Base-by-base conservation (phyloP, 2,888 invertebrate species). In the Lomographa bimaculata region DNA sequence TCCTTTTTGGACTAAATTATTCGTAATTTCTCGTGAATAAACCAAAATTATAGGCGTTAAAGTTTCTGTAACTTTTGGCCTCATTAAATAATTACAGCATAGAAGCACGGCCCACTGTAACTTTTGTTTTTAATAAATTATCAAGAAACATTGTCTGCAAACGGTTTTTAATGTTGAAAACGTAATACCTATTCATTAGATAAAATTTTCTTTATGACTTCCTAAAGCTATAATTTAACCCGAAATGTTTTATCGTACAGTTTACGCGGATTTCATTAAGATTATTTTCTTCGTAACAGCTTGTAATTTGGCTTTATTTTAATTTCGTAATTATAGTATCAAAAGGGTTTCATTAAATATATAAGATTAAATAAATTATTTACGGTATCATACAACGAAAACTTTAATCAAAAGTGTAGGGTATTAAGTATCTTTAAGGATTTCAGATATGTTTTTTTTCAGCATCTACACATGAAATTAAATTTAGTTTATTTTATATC, bases 151-250 rank as follows among this genome's bases (percentile, higher is more conserved):
- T 43, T 43, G 24, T 43, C 23, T 28, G 42, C 42, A 5, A 68
- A 60, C 57, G 27, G 58, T 51, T 51, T 66, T 67, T 71, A 72
- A 74, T 69, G 67, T 64, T 50, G 56, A 68, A 79, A 78, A 33
- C 30, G 34, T 35, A 41, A 41, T 36, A 27, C 42, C 42, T 43
- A 43, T 73, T 72, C 66, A 71, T 79, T 79, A 79, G 74, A 75
- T 75, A 70, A 75, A 77, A 83, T 79, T 75, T 81, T 77, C 71
- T 79, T 82, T 81, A 84, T 73, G 71, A 64, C 73, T 79, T 84
- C 83, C 84, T 76, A 75, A 64, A 62, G 70, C 73, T 73, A 80
- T 83, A 84, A 75, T 83, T 85, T 77, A 76, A 65, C 65, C 57
- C 63, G 61, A 71, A 72, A 70, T 76, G 79, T 79, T 77, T 77